Conservation (phyloP, 2,113 vertebrate genomes). For the Gymnocephalus cernua region DNA sequence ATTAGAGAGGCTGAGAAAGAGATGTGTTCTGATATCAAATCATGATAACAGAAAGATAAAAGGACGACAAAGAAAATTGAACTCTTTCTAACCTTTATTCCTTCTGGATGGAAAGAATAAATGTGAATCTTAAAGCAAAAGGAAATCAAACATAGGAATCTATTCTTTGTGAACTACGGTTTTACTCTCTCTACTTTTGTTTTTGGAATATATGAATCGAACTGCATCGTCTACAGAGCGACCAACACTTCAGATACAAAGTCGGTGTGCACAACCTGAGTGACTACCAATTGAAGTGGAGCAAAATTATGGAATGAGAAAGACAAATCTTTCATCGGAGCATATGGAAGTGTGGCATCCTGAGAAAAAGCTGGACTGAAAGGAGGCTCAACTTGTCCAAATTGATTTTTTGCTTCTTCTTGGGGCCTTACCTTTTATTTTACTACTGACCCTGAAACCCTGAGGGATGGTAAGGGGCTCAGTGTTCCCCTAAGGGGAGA, state of each 20-base stretch:
- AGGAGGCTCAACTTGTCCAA: constrained; percentile 34
- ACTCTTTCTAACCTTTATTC: neutral
- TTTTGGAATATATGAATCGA: constrained; percentile 27
- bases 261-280: neutral
- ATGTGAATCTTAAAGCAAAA: neutral
- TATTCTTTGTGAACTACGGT: neutral
- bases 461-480: constrained; percentile 14
- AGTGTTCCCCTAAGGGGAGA: neutral
- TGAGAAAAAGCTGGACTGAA: constrained; percentile 50
- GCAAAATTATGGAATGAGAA: constrained; percentile 6
- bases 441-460: constrained; percentile 8
- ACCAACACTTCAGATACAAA: constrained; percentile 2
- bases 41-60: constrained; percentile 16
- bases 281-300: constrained; percentile 30
- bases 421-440: neutral
- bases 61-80: constrained; percentile 2
- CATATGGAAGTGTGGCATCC: neutral
- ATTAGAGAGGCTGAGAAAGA: constrained; percentile 50
- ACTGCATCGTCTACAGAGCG: neutral
- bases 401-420: constrained; percentile 13
- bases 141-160: neutral
- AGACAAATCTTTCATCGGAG: constrained; percentile 27
- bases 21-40: constrained; percentile 35
- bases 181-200: constrained; percentile 11
- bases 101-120: constrained; percentile 25